Evolutionary conservation across 2,888 invertebrate species (phyloP).

Genomic region (Hypsopygia costalis): DNA sequence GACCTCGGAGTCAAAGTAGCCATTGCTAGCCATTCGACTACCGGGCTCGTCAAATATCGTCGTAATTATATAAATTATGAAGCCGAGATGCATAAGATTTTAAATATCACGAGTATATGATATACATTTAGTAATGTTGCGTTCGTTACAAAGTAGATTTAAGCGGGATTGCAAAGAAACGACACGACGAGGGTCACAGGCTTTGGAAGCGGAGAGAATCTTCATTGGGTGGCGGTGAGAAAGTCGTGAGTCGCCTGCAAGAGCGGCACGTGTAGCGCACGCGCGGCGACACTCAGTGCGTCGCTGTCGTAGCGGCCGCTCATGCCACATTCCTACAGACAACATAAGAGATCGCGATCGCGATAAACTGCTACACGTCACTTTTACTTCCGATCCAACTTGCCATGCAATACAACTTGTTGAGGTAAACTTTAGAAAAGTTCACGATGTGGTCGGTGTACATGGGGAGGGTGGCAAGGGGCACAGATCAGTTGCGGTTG

Average conservation of each 20-base stretch:
- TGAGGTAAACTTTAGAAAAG: constrained; percentile 7
- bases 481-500: constrained; percentile 23
- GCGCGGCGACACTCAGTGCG: constrained; percentile 69
- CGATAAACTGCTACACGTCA: constrained; percentile 26
- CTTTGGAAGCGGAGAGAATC: constrained; percentile 19
- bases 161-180: not conserved
- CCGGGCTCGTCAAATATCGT: too few species aligned
- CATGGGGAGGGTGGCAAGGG: constrained; percentile 19
- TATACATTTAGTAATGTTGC: not conserved
- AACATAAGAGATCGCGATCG: constrained; percentile 37
- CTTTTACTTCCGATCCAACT: constrained; percentile 5
- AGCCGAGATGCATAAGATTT: too few species aligned
- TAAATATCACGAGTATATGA: too few species aligned
- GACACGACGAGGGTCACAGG: not conserved
- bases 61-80: too few species aligned
- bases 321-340: constrained; percentile 37
- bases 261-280: constrained; percentile 50
- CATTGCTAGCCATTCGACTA: too few species aligned
- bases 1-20: too few species aligned
- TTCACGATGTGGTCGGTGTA: constrained; percentile 14
- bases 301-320: constrained; percentile 55
- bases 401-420: constrained; percentile 10
- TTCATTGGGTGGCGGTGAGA: constrained; percentile 28
- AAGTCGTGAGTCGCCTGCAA: constrained; percentile 27
- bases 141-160: constrained; percentile 4